Evolutionary conservation across 2,888 invertebrate species (phyloP).

Genomic region (Caenorhabditis sulstoni): DNA sequence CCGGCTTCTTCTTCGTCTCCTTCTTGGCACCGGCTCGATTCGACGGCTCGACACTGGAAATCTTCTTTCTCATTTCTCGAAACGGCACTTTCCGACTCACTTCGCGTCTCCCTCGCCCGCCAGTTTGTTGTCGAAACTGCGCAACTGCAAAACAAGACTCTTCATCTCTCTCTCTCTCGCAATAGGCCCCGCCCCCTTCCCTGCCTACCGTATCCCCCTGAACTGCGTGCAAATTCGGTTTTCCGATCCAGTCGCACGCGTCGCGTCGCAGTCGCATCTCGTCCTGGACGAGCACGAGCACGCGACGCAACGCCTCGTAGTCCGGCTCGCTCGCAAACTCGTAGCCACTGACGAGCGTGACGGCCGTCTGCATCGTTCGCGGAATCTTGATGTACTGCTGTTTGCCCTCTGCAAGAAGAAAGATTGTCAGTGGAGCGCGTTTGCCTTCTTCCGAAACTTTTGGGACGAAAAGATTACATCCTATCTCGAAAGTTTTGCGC

Average conservation of each 20-base stretch:
- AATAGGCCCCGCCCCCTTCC: background rate
- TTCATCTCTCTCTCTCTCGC: no score
- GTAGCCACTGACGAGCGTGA: background rate
- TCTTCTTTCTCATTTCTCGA: no score
- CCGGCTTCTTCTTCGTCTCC: slow-evolving; percentile 1
- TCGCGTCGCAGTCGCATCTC: background rate
- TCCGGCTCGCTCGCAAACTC: slow-evolving; percentile 16
- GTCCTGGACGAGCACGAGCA: background rate
- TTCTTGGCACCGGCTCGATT: no score
- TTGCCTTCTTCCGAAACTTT: no score
- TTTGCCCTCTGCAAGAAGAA: background rate
- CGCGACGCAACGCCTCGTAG: background rate
- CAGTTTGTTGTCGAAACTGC: slow-evolving; percentile 4
- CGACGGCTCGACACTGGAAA: no score
- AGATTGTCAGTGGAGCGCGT: no score
- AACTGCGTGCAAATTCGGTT: background rate
- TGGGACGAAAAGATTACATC: no score
- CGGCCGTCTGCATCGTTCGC: background rate
- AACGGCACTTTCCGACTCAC: no score
- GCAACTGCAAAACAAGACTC: background rate
- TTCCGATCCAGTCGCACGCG: slow-evolving; percentile 25
- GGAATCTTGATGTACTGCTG: slow-evolving; percentile 1
- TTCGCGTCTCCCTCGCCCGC: background rate
- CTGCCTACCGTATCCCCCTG: slow-evolving; percentile 11
- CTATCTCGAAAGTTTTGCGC: no score